Evolutionary conservation across 2,888 invertebrate genomes (phyloP).

Genomic region (Drosophila borealis): DNA sequence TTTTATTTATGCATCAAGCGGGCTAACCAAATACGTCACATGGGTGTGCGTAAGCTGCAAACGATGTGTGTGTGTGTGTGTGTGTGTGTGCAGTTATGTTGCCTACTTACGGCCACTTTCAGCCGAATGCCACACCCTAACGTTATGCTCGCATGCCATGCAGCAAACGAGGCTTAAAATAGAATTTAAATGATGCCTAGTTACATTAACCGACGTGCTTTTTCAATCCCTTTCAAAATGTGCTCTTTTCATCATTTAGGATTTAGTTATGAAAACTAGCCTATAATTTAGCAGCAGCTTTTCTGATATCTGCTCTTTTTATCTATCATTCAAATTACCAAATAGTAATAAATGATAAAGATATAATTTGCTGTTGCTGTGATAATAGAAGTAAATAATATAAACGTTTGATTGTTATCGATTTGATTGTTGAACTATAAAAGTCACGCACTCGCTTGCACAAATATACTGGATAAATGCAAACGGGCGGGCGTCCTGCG

Average conservation of each 20-base stretch:
- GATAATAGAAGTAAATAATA: too few relatives aligned
- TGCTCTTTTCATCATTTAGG: too few relatives aligned
- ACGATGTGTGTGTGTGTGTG: constrained; percentile 19
- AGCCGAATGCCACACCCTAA: constrained; percentile 17
- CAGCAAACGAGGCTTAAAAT: not conserved
- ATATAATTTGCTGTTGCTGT: too few relatives aligned
- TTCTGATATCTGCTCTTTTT: too few relatives aligned
- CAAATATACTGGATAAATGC: not conserved
- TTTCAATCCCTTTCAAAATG: too few relatives aligned
- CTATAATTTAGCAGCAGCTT: too few relatives aligned
- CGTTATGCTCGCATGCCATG: not conserved
- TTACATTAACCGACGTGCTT: not conserved
- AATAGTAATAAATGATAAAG: too few relatives aligned
- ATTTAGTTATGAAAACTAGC: too few relatives aligned
- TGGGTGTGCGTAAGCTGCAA: constrained; percentile 65
- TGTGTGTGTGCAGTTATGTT: constrained; percentile 17
- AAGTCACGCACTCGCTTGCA: not conserved
- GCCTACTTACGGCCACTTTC: constrained; percentile 36
- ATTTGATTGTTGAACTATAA: not conserved
- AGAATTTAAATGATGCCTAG: not conserved
- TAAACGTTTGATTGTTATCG: not conserved
- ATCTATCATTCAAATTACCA: too few relatives aligned
- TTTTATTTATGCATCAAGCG: constrained; percentile 75
- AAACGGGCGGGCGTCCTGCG: not conserved
- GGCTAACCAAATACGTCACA: constrained; percentile 68